These are phyloP conservation scores for Rhincodon typus DNA, from an alignment of 2,797 vertebrate genomes.

Conservation along the genomic window DNA sequence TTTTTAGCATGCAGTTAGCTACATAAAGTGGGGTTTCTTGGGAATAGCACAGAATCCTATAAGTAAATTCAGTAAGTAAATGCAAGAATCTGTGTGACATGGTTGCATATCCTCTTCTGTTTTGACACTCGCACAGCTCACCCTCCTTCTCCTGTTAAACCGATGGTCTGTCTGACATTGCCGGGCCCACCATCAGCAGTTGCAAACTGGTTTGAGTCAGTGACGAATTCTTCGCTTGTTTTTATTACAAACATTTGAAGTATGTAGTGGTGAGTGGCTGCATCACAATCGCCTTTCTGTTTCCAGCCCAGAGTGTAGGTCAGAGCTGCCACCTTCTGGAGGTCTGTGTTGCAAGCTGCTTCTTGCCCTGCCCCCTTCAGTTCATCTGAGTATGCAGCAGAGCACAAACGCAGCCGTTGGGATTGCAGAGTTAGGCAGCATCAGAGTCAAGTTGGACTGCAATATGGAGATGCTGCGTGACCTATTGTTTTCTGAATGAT, in stretches of 20 bases:
- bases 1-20: slow-evolving; percentile 48
- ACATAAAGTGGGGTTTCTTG: not conserved
- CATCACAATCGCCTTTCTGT: not conserved
- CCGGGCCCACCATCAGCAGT: not conserved
- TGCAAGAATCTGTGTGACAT: not conserved
- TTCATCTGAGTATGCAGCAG: not conserved
- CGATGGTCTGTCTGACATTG: not conserved
- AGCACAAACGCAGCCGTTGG: not conserved
- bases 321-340: not conserved
- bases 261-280: not conserved
- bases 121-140: not conserved
- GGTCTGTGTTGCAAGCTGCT: not conserved
- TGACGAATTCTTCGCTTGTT: not conserved
- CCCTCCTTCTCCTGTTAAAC: not conserved
- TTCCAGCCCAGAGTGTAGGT: not conserved
- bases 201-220: not conserved
- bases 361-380: not conserved
- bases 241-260: slow-evolving; percentile 7
- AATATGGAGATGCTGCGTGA: not conserved
- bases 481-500: not conserved
- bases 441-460: not conserved
- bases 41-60: not conserved
- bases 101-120: not conserved
- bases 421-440: not conserved
- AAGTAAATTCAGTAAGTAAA: not conserved